These are phyloP conservation scores for Brachynemurus nebulosus DNA, from an alignment of 2,888 invertebrate genomes.

Conservation along the genomic window DNA sequence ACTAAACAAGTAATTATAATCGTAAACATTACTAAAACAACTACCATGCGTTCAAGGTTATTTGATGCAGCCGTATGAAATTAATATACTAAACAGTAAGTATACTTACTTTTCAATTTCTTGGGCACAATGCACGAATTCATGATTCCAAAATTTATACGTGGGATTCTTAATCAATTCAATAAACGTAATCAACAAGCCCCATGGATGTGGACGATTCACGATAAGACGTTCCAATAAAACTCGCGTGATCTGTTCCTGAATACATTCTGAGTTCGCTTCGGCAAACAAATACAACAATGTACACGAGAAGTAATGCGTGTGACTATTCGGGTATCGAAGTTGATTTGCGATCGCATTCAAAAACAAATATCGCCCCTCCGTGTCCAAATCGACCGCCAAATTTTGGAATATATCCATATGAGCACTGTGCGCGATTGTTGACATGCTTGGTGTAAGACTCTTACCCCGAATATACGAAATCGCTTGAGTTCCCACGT, in stretches of 20 bases:
- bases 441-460: slow-evolving; percentile 87
- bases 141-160: slow-evolving; percentile 98
- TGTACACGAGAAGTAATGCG: slow-evolving; percentile 98
- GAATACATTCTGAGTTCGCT: slow-evolving; percentile 93
- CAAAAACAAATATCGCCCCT: slow-evolving; percentile 93
- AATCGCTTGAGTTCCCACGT: slow-evolving; percentile 96
- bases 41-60: too few species aligned
- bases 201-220: slow-evolving; percentile 99
- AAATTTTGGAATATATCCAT: slow-evolving; percentile 99
- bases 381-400: slow-evolving; percentile 94
- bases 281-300: slow-evolving; percentile 94
- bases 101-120: slow-evolving; percentile 95
- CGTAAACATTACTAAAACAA: too few species aligned
- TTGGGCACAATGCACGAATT: slow-evolving; percentile 98
- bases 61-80: too few species aligned
- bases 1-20: too few species aligned
- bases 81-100: too few species aligned
- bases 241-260: slow-evolving; percentile 96
- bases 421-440: slow-evolving; percentile 96
- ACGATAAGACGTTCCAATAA: slow-evolving; percentile 93
- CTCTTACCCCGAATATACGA: slow-evolving; percentile 80
- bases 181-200: slow-evolving; percentile 94
- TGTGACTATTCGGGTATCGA: slow-evolving; percentile 98
- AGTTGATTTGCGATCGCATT: slow-evolving; percentile 98
- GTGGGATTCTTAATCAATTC: slow-evolving; percentile 97